phyloP scores from a whole-genome alignment of 2,888 invertebrate species.

The Automeris io region DNA sequence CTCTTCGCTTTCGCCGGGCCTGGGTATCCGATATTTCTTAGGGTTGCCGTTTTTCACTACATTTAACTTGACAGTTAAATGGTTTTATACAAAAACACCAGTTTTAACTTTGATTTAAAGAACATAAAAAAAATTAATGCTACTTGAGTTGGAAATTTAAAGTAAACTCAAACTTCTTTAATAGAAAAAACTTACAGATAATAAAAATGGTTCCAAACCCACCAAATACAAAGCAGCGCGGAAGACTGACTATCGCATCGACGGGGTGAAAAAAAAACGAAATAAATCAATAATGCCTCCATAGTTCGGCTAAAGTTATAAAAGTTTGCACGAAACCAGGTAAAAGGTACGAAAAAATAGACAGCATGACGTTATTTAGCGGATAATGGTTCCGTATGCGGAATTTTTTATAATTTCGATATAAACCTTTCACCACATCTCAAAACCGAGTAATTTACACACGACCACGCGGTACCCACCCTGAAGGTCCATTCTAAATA shows the following conservation, averaged over 20 bases:
- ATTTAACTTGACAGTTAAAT: too few relatives aligned
- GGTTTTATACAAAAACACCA: too few relatives aligned
- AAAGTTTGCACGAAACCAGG: constrained; percentile 50
- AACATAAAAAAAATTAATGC: too few relatives aligned
- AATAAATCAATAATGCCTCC: constrained; percentile 39
- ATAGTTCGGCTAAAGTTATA: constrained; percentile 39
- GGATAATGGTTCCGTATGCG: too few relatives aligned
- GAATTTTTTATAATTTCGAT: too few relatives aligned
- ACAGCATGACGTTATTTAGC: not conserved
- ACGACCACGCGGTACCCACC: constrained; percentile 6
- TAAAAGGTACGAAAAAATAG: constrained; percentile 28
- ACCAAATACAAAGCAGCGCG: constrained; percentile 33
- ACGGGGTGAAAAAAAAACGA: constrained; percentile 33
- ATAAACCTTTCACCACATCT: not conserved
- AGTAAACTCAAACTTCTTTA: too few relatives aligned
- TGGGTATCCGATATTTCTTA: too few relatives aligned
- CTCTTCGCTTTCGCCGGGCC: too few relatives aligned
- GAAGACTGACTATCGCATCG: constrained; percentile 36
- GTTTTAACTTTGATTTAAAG: too few relatives aligned
- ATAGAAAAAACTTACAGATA: constrained; percentile 3
- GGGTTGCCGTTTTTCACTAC: too few relatives aligned
- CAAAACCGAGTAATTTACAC: not conserved
- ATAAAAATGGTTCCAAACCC: constrained; percentile 8
- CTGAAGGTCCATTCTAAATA: too few relatives aligned
- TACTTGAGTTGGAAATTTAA: too few relatives aligned